These are phyloP conservation scores for Rhea americana DNA, from an alignment of 2,113 vertebrate species.

Conservation along the genomic window DNA sequence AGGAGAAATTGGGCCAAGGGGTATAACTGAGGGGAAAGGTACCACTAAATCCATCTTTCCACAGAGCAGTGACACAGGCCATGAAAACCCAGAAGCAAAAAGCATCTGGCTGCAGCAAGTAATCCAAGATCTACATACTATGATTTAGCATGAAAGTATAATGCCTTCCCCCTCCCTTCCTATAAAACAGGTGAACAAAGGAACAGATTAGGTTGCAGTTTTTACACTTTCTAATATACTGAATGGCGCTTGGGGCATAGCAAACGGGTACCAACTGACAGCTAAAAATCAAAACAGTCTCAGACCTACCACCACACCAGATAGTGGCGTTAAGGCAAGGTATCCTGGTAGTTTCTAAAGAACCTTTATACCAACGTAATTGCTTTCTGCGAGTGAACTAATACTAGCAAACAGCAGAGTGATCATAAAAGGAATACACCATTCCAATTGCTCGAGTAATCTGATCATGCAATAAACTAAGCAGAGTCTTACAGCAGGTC, in stretches of 20 bases:
- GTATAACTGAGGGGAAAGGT: background rate
- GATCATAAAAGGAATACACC: background rate
- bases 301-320: background rate
- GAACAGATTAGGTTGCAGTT: background rate
- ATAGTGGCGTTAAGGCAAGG: no score
- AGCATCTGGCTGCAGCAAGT: background rate
- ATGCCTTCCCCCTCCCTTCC: background rate
- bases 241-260: background rate
- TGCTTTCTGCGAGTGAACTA: background rate
- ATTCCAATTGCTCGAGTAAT: background rate
- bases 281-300: no score
- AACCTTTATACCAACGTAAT: background rate
- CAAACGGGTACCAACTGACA: no score
- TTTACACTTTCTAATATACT: background rate
- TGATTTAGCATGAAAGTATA: background rate
- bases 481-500: no score
- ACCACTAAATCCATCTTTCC: background rate
- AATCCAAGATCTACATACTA: background rate
- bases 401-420: no score
- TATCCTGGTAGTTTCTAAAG: background rate
- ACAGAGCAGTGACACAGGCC: background rate
- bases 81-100: background rate
- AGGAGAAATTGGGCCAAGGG: background rate
- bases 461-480: no score
- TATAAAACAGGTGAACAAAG: background rate